A percentile compares a stretch with the other conserved stretches of the same genome.
Conservation (phyloP, 2,888 invertebrate species). For the Eupithecia pulchellata region DNA sequence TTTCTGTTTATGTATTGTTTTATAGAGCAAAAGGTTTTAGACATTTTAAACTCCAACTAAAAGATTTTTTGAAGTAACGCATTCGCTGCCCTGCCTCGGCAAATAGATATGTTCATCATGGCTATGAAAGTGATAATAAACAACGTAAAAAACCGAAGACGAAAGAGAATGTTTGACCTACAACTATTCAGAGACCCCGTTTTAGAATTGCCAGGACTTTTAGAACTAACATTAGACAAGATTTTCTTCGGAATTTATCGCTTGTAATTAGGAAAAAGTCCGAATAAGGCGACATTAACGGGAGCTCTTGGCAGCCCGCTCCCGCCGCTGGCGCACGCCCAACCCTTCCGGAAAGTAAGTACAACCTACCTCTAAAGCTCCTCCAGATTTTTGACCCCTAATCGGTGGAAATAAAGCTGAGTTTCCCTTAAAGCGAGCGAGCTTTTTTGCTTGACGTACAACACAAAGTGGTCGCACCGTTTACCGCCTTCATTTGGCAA, state of each 20-base stretch:
- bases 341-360: conserved; percentile 57
- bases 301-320: conserved; percentile 61
- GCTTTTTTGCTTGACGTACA: conserved; percentile 43
- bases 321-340: conserved; percentile 62
- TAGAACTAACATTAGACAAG: conserved; percentile 31
- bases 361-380: conserved; percentile 45
- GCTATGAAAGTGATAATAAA: no score
- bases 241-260: conserved; percentile 45
- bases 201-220: conserved; percentile 21
- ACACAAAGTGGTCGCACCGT: conserved; percentile 66
- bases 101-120: no score
- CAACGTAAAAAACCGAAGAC: background rate
- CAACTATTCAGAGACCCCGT: conserved; percentile 7
- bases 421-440: conserved; percentile 15
- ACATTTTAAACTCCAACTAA: background rate
- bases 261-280: conserved; percentile 57
- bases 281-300: conserved; percentile 60
- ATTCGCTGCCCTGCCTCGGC: no score
- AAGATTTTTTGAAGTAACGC: background rate
- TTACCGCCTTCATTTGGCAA: conserved; percentile 75
- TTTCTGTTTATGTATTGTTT: background rate
- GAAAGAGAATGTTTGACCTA: background rate
- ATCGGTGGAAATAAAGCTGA: conserved; percentile 24
- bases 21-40: background rate
- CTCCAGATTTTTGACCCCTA: conserved; percentile 26